Evolutionary conservation across 1,140 invertebrate species (phyloP), one percentile per base, ranked within the genome.

Genomic region (Luehdorfia chinensis): DNA sequence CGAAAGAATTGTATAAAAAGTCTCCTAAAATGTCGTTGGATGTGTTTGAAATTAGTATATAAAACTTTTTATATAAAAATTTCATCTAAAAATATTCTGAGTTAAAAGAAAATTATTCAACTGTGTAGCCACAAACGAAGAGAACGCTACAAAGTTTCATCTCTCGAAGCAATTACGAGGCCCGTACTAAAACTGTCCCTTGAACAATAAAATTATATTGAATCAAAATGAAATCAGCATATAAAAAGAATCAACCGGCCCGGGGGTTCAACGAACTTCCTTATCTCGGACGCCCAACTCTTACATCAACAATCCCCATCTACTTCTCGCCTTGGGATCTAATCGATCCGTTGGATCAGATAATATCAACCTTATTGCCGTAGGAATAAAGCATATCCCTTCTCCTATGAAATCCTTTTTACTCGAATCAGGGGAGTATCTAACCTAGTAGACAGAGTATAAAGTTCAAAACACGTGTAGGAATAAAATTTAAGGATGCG

Each of bases 231-330:
- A 28, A 43, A 28, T 43, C 39, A 16, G 25, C 39, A 43, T 43
- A 43, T 28, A 43, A 43, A 41, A 41, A 36, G 28, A 13, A 32
- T 6, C 2, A 11, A 11, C 28, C 28, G 25, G 14, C 13, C n/a
- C 23, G 2, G 13, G 25, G 14, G 39, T 27, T 43, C 39, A 30
- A 43, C 14, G 39, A 43, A 11, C 39, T 43, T 16, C 14, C 39
- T 43, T 43, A 43, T 43, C 39, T 43, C 23, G 23, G 25, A 12
- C 39, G 25, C 39, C 36, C 21, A 27, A 36, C 33, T 36, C 33
- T 36, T 36, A 43, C 39, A 43, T 43, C 39, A 28, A 43, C 37
- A 27, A 21, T 43, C 39, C 25, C 25, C 39, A 43, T 43, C 39
- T 25, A 41, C 37, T 30, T 28, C 25, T 11, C 39, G 39, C 25